Conservation (phyloP, 2,113 vertebrate species). For the Ageneiosus marmoratus region DNA sequence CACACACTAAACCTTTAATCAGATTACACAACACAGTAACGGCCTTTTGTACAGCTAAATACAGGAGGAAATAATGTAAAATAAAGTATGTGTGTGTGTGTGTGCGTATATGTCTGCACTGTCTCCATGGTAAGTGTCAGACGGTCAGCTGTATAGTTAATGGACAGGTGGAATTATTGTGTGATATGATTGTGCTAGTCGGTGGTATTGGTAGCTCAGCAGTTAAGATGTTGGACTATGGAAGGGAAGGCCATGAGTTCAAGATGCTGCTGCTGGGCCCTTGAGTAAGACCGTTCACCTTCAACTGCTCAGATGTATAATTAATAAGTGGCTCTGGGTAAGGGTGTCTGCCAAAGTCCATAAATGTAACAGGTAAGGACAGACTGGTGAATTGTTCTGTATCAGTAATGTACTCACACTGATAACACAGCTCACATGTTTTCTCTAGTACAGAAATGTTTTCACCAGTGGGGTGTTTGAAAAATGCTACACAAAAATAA, state of each 20-base stretch:
- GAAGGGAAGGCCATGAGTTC: too few species aligned
- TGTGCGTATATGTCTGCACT: background rate
- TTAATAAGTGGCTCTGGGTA: too few species aligned
- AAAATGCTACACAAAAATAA: background rate
- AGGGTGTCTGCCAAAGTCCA: too few species aligned
- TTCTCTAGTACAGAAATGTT: background rate
- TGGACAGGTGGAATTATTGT: background rate
- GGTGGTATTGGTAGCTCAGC: too few species aligned
- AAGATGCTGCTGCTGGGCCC: too few species aligned
- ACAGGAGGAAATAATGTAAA: background rate
- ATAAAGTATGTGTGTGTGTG: background rate
- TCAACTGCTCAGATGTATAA: too few species aligned
- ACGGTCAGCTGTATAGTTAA: background rate
- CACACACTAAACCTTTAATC: background rate
- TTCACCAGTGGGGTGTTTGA: background rate
- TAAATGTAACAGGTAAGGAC: background rate
- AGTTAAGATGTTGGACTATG: too few species aligned
- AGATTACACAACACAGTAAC: background rate
- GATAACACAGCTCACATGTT: background rate
- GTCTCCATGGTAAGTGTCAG: background rate
- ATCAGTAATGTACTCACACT: background rate
- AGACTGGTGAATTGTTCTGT: conserved; percentile 5
- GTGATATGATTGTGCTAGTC: background rate
- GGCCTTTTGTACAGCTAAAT: background rate
- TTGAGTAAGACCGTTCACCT: too few species aligned